A percentile compares a stretch with the other conserved stretches of the same genome.
phyloP scores from a whole-genome alignment of 1,140 invertebrate genomes.

The Ectropis grisescens region DNA sequence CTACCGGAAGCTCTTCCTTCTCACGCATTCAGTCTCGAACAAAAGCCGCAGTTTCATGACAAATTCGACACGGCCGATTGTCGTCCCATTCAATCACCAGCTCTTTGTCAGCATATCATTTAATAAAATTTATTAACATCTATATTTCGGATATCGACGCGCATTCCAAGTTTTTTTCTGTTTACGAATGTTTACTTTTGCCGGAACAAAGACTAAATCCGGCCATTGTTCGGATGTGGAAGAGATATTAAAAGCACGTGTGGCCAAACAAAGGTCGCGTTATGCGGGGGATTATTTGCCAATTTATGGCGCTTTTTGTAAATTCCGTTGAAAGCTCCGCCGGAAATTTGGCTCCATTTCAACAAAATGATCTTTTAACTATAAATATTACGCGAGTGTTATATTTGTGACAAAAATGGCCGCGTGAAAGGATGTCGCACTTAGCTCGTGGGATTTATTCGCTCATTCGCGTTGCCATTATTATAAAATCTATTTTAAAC shows the following conservation, averaged over 20 bases:
- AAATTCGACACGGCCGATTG: slow-evolving; percentile 55
- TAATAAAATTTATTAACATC: slow-evolving; percentile 64
- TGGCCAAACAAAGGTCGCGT: slow-evolving; percentile 69
- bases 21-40: slow-evolving; percentile 45
- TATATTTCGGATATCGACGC: no score
- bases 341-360: slow-evolving; percentile 69
- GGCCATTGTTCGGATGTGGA: slow-evolving; percentile 42
- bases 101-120: slow-evolving; percentile 37
- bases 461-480: neutral
- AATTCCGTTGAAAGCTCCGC: slow-evolving; percentile 58
- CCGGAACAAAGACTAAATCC: slow-evolving; percentile 45
- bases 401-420: slow-evolving; percentile 39
- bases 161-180: slow-evolving; percentile 33
- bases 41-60: slow-evolving; percentile 48
- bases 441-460: slow-evolving; percentile 36
- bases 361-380: slow-evolving; percentile 64
- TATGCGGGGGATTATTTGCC: slow-evolving; percentile 69
- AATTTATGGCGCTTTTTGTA: slow-evolving; percentile 68
- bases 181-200: slow-evolving; percentile 49
- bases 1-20: slow-evolving; percentile 56
- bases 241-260: slow-evolving; percentile 68
- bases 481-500: no score
- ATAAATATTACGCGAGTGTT: slow-evolving; percentile 52
- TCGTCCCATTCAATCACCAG: slow-evolving; percentile 33
- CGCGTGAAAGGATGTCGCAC: slow-evolving; percentile 29